Conservation (phyloP, 1,140 invertebrate genomes). For the Pseudomyrmex pallidus region DNA sequence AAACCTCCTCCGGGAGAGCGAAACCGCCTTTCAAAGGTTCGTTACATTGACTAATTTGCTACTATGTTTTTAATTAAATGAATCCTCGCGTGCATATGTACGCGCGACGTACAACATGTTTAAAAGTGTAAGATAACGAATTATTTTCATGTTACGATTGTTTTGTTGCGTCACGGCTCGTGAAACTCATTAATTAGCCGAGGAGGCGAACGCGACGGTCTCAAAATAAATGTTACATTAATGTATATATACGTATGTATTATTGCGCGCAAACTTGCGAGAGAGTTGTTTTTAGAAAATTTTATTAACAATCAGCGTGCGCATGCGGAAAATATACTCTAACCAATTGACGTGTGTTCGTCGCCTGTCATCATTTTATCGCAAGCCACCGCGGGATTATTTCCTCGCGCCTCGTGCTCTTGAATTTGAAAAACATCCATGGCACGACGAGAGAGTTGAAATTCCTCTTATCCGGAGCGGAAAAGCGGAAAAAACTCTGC, state of each 20-base stretch:
- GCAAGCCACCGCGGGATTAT: background rate
- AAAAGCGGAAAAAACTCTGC: background rate
- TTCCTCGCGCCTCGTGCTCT: background rate
- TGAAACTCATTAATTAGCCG: background rate
- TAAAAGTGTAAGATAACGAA: background rate
- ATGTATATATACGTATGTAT: background rate
- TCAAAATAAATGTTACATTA: background rate
- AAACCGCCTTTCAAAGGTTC: slow-evolving; percentile 7
- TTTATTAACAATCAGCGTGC: no score
- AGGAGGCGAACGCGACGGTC: background rate
- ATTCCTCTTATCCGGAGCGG: background rate
- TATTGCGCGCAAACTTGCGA: background rate
- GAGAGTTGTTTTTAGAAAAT: background rate
- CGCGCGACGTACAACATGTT: background rate
- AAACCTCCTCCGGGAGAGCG: background rate
- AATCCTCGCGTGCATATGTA: background rate
- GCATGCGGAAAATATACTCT: background rate
- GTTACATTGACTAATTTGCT: slow-evolving; percentile 18
- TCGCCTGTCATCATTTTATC: background rate
- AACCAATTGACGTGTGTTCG: no score
- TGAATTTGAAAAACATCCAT: background rate
- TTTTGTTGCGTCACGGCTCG: background rate
- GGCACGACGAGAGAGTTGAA: background rate
- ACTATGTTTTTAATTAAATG: slow-evolving; percentile 46
- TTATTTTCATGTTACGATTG: background rate